Conservation (phyloP, 2,888 invertebrate species). For the Drosophila pullipes region DNA sequence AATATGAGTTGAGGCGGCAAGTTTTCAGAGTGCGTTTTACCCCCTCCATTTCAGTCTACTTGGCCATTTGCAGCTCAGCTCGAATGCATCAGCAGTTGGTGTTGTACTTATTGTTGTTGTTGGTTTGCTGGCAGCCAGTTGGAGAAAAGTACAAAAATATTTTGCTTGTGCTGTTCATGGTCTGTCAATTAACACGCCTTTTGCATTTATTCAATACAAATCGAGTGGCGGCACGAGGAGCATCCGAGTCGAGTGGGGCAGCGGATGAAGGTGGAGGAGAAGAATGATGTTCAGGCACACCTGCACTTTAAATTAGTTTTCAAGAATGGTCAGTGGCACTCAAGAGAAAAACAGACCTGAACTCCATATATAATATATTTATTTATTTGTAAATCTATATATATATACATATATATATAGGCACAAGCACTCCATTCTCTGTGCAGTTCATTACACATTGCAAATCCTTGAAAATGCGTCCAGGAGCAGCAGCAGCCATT, state of each 20-base stretch:
- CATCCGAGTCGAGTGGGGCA: neutral
- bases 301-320: constrained; percentile 74
- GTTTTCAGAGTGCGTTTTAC: constrained; percentile 19
- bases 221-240: constrained; percentile 50
- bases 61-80: constrained; percentile 59
- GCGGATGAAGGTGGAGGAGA: neutral
- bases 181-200: constrained; percentile 81
- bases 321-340: constrained; percentile 45
- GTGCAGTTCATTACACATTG: constrained; percentile 72
- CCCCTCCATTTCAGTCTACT: constrained; percentile 26
- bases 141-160: constrained; percentile 69
- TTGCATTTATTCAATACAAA: constrained; percentile 82
- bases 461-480: constrained; percentile 64
- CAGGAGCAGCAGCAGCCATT: constrained; percentile 49
- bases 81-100: constrained; percentile 29
- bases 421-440: constrained; percentile 19
- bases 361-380: neutral
- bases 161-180: constrained; percentile 71
- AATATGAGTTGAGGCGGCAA: constrained; percentile 8
- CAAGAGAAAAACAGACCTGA: constrained; percentile 1
- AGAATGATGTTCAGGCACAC: constrained; percentile 35
- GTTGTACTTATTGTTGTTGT: neutral
- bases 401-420: neutral
- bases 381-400: neutral
- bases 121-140: constrained; percentile 12